A percentile compares a stretch with the other conserved stretches of the same genome.
These are phyloP conservation scores for Eristalinus aeneus DNA, from an alignment of 2,888 invertebrate species.

Conservation along the genomic window DNA sequence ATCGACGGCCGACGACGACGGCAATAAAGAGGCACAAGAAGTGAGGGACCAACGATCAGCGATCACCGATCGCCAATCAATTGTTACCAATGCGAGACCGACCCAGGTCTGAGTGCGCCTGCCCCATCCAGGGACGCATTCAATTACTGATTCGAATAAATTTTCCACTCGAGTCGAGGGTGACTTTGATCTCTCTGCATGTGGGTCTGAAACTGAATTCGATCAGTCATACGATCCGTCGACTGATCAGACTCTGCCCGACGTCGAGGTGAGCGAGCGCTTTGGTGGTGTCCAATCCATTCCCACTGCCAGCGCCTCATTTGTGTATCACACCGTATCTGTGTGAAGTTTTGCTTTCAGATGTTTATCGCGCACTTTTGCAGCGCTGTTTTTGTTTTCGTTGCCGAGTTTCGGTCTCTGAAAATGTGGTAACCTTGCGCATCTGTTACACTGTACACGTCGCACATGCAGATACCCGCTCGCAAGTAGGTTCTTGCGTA, in stretches of 20 bases:
- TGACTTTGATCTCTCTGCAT: conserved; percentile 63
- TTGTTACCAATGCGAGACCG: conserved; percentile 21
- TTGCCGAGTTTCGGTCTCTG: conserved; percentile 20
- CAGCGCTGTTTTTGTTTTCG: conserved; percentile 9
- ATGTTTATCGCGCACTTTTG: conserved; percentile 41
- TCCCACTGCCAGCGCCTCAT: not conserved
- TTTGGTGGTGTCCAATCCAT: not conserved
- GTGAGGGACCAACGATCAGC: not conserved
- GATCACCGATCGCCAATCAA: conserved; percentile 5
- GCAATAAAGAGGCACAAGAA: conserved; percentile 8
- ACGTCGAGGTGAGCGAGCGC: conserved; percentile 15
- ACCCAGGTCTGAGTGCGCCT: conserved; percentile 18
- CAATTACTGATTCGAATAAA: conserved; percentile 67
- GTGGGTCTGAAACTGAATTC: conserved; percentile 39
- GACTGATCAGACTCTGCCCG: not conserved
- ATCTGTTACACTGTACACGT: conserved; percentile 28
- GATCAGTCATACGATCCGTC: conserved; percentile 37
- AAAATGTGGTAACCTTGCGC: conserved; percentile 51
- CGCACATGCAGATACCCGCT: not conserved
- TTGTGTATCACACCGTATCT: not conserved
- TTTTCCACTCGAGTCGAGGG: conserved; percentile 57
- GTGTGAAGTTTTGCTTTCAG: conserved; percentile 34
- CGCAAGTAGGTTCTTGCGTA: conserved; percentile 27
- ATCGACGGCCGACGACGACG: conserved; percentile 6
- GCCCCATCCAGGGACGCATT: conserved; percentile 61